Evolutionary conservation across 2,113 vertebrate species (phyloP), one percentile per base, ranked within the genome.

Genomic region (Corythornis madagascariensis): DNA sequence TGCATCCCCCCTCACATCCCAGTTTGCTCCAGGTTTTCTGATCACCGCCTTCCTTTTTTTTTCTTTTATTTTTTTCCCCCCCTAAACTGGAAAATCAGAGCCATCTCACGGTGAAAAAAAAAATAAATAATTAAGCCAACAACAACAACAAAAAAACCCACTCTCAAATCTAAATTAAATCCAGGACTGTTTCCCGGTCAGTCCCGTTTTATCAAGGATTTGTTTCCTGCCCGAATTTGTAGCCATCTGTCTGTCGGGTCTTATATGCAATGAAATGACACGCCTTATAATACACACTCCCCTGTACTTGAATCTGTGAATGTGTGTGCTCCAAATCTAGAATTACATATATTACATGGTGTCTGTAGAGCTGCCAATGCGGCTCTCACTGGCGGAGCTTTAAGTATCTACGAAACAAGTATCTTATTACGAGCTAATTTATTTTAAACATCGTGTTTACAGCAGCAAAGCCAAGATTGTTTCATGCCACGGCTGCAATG

Each of bases 141-240:
- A 11, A 66, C 33, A 24, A 60, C 5, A 40, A 28, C 4, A 19
- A 40, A 18, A 40, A 21, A 40, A 2, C 6, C 25, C 20, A 38
- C 16, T 25, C 48, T 24, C 48, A 24, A 71, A 16, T 2, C 31
- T 52, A 53, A 84, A 83, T 83, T 4, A 35, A 73, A 40, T 6
- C 59, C 80, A 45, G 64, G 42, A 8, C 8, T 13, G 38, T 40
- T 12, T 60, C 56, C 29, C 16, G 4, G 60, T 13, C 55, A 2
- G 9, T n/a, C 1, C n/a, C 69, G 8, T 77, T 88, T 79, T 63
- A 40, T 71, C 87, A 17, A 38, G 81, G 84, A 29, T 43, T 71
- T 42, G 81, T 50, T 95, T 91, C 87, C 88, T 93, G 89, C 73
- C 86, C 87, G 73, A 93, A 88, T 96, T 77, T 91, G 73, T 84